Conservation (phyloP, 2,888 invertebrate genomes). For the Bombylius major region DNA sequence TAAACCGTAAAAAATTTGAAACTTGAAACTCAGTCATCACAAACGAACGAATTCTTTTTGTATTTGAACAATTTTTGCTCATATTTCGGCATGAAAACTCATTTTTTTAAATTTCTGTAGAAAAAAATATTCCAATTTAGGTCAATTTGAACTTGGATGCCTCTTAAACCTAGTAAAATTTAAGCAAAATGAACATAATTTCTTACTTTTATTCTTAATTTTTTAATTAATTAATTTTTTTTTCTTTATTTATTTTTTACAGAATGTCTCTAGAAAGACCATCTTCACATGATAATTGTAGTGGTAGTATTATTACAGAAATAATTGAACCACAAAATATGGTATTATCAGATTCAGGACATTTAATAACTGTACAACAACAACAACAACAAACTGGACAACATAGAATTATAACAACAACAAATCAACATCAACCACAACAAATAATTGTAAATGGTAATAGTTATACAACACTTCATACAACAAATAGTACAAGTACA, state of each 20-base stretch:
- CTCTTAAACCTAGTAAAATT: no score
- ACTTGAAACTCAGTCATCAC: no score
- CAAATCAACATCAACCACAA: slow-evolving; percentile 10
- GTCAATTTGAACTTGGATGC: no score
- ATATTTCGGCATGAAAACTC: no score
- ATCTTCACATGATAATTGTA: slow-evolving; percentile 23
- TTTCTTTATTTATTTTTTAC: slow-evolving; percentile 13
- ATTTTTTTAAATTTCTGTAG: no score
- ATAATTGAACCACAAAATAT: slow-evolving; percentile 17
- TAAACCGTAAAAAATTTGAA: no score
- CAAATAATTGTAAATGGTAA: slow-evolving; percentile 7
- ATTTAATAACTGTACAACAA: slow-evolving; percentile 16
- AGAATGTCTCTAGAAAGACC: slow-evolving; percentile 37
- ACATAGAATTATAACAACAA: slow-evolving; percentile 11
- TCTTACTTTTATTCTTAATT: no score
- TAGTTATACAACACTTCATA: slow-evolving; percentile 3
- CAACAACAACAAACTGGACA: slow-evolving; percentile 7
- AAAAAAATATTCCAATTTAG: no score
- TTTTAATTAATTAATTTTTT: no score
- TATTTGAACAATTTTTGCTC: no score
- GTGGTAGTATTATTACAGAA: slow-evolving; percentile 8
- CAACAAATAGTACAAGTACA: slow-evolving; percentile 1
- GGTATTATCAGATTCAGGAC: slow-evolving; percentile 23
- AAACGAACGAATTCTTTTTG: no score
- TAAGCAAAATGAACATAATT: no score